A percentile compares a stretch with the other conserved stretches of the same genome.
Evolutionary conservation across 2,888 invertebrate species (phyloP).

Genomic region (Blastobasis adustella): DNA sequence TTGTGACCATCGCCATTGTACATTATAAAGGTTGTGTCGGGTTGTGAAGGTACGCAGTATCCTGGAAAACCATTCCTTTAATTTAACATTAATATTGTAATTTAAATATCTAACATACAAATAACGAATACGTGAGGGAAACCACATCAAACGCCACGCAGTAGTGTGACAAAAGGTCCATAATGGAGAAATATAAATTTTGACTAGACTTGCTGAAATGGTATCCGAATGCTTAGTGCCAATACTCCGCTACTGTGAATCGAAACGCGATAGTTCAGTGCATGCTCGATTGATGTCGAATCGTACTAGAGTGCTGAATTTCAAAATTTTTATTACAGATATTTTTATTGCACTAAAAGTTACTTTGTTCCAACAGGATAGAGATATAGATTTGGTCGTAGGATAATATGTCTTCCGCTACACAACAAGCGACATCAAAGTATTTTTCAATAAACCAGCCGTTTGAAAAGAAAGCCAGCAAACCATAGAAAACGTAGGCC

Average conservation of each 20-base stretch:
- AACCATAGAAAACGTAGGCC: too few species aligned
- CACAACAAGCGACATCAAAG: constrained; percentile 18
- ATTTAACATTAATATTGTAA: too few species aligned
- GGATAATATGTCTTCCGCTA: constrained; percentile 4
- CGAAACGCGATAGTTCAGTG: constrained; percentile 14
- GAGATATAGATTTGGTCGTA: too few species aligned
- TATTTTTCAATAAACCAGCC: too few species aligned
- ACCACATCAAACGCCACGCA: not conserved
- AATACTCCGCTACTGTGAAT: constrained; percentile 11
- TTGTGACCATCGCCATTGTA: too few species aligned
- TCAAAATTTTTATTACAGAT: constrained; percentile 2
- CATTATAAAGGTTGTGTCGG: too few species aligned
- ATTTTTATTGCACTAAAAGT: too few species aligned
- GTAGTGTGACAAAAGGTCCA: not conserved
- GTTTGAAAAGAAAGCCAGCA: too few species aligned
- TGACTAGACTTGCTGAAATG: not conserved
- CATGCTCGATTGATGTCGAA: constrained; percentile 2
- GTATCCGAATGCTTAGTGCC: constrained; percentile 10
- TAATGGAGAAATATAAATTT: not conserved
- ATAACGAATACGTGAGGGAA: not conserved
- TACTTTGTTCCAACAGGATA: too few species aligned
- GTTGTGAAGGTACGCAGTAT: too few species aligned
- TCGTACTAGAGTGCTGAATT: constrained; percentile 14
- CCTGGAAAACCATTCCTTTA: too few species aligned
- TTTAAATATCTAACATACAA: too few species aligned